Base-by-base conservation (phyloP, 64 coral and sea anemone species). In the Montipora capricornis region DNA sequence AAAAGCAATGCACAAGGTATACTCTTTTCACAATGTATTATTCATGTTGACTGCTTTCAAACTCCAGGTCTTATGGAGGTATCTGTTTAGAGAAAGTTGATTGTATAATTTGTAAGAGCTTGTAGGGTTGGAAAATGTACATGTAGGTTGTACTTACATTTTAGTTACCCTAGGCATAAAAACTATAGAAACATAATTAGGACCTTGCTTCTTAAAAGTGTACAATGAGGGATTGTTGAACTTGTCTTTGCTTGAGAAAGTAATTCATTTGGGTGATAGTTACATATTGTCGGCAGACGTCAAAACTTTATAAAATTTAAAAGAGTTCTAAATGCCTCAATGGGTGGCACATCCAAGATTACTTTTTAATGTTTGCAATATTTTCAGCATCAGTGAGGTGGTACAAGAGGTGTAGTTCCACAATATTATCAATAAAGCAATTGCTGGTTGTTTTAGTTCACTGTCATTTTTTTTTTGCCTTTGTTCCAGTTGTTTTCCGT, bases 401-500 rank as follows among this genome's bases (percentile, higher is more conserved):
- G 60, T 64, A 64, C 60, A 64, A 64, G 60, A 15, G 60, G 60
- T 64, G 60, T 64, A 64, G 15, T 64, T 64, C 60, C 9, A 64
- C 60, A 0, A 64, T 64, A 19, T 15, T 64, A 64, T 64, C 9
- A 64, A 64, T 64, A 64, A 14, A 64, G 60, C 11, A 64, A 64
- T 64, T 64, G 60, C 60, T 64, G 60, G 6, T 64, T 64, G 60
- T 15, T 64, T 64, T 64, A 57, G 60, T 64, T 64, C 13, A 64
- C 60, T 64, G 60, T 3, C 60, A 12, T 64, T 0, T 64, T 64
- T 64, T 15, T 45, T 76, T 20, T 47, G 11, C 74, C 11, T 47
- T 76, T 76, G 8, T 76, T 76, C 46, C 74, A 76, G 74, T 29
- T 76, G 68, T 76, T 76, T 76, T 44, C 22, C 29, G 8, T 76